phyloP scores from a whole-genome alignment of 2,113 vertebrate species.

The Hylia prasina region DNA sequence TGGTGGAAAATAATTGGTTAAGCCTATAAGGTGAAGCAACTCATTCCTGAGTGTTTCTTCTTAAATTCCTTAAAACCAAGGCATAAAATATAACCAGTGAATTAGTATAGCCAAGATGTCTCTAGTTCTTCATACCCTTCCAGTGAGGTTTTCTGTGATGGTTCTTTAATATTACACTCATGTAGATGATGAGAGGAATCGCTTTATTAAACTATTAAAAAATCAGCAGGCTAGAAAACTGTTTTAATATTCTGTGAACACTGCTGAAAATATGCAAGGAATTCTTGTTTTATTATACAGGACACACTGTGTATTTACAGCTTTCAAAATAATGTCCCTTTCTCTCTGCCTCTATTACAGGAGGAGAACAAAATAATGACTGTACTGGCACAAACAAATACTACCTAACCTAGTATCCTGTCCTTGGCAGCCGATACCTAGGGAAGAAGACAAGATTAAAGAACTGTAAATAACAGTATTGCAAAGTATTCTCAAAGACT shows the following conservation, averaged over 20 bases:
- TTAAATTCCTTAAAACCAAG: neutral
- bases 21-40: neutral
- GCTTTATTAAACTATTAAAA: neutral
- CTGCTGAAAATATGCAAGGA: neutral
- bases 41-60: neutral
- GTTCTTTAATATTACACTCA: neutral
- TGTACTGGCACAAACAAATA: neutral
- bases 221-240: neutral
- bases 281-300: neutral
- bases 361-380: neutral
- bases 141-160: neutral
- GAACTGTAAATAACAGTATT: neutral
- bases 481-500: neutral
- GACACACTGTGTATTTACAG: neutral
- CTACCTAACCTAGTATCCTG: neutral
- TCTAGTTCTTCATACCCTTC: neutral
- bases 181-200: neutral
- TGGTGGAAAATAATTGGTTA: neutral
- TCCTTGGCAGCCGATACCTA: neutral
- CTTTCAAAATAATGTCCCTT: neutral
- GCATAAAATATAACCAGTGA: neutral
- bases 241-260: neutral
- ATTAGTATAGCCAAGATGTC: neutral
- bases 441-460: neutral
- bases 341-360: neutral